Evolutionary conservation across 2,797 vertebrate species (phyloP).

Genomic region (Lutra lutra): DNA sequence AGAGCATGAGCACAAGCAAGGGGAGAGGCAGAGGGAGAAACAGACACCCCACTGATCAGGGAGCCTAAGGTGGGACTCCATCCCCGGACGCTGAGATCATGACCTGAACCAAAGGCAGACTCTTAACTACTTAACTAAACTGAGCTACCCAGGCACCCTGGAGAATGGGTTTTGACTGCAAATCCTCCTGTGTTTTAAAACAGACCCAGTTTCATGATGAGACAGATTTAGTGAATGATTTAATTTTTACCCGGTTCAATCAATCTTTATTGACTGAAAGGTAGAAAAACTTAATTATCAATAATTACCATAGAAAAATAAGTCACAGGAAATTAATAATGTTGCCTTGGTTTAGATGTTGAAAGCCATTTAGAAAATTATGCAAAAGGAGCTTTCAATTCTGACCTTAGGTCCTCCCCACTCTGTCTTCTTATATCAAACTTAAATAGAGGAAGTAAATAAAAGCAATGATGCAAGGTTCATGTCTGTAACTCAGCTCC

Average conservation of each 20-base stretch:
- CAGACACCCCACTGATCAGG: not conserved
- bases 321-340: not conserved
- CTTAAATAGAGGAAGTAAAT: slow-evolving; percentile 65
- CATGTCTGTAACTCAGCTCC: slow-evolving; percentile 13
- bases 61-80: not conserved
- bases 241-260: not conserved
- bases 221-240: not conserved
- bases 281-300: not conserved
- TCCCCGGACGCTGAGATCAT: not conserved
- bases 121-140: not conserved
- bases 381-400: slow-evolving; percentile 1
- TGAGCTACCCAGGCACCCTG: not conserved
- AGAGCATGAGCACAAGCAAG: not conserved
- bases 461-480: slow-evolving; percentile 33
- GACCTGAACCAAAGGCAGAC: not conserved
- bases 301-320: not conserved
- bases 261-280: not conserved
- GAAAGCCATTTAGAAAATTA: not conserved
- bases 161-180: not conserved
- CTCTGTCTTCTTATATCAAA: slow-evolving; percentile 46
- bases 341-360: not conserved
- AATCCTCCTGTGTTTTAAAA: not conserved
- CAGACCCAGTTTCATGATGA: not conserved
- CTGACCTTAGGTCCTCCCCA: not conserved
- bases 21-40: not conserved